Evolutionary conservation across 2,113 vertebrate species (phyloP), one percentile per base, ranked within the genome.

Genomic region (Triplophysa dalaica): DNA sequence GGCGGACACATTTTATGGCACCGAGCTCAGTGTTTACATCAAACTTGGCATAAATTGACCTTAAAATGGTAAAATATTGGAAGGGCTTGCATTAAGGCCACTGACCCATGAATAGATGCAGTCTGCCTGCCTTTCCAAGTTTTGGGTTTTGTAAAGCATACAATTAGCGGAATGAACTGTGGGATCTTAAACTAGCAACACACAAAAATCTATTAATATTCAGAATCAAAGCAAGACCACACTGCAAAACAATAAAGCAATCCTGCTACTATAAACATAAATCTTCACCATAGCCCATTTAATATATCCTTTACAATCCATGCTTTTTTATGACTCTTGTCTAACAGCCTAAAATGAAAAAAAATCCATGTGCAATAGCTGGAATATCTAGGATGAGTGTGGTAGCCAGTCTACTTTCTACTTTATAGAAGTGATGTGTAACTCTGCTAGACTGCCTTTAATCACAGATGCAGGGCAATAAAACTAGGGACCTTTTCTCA

Each of bases 151-250:
- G 29, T 64, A 62, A 54, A 90, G 85, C 72, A 61, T 86, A 87
- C 72, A 80, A 90, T 91, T 92, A 90, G 89, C 82, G 84, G 88
- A 85, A 72, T 83, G 54, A 75, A 70, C 68, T 89, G 87, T 77
- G 84, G 89, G 78, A 64, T 79, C 29, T 79, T 61, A 77, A 77
- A 85, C 81, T 78, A 81, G 75, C 67, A 76, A 79, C 79, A 65
- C 69, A 68, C 52, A 82, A 80, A 14, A 81, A 85, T 81, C 83
- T 86, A 88, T 87, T 88, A n/a, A 90, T 90, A 19, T 89, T 87
- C 81, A 88, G 88, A 86, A 85, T 77, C 61, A 77, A 52, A 65
- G 72, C 75, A 85, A 88, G 8, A 74, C 81, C 84, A 84, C 84
- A 77, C 78, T 77, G 78, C 67, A 87, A 88, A 77, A 90, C 79